phyloP scores from a whole-genome alignment of 2,888 invertebrate genomes.

The Troglohyphantes excavatus region DNA sequence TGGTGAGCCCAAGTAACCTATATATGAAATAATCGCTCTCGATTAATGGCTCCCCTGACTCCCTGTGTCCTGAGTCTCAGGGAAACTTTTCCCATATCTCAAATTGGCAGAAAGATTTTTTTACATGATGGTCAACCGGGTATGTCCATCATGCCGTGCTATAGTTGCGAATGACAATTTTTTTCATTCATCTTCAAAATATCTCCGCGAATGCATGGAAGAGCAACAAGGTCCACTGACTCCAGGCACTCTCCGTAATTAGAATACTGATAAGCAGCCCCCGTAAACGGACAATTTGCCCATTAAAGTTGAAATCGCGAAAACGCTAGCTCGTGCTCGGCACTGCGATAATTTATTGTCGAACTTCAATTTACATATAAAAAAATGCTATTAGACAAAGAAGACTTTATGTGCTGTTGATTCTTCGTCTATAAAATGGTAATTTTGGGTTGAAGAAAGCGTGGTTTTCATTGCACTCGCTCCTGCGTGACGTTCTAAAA shows the following conservation, averaged over 20 bases:
- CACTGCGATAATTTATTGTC: neutral
- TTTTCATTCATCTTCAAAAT: neutral
- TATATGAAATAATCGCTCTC: no score
- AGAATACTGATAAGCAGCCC: constrained; percentile 21
- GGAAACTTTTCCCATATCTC: no score
- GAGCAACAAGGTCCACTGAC: constrained; percentile 35
- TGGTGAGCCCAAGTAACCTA: no score
- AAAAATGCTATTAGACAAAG: neutral
- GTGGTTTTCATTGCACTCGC: neutral
- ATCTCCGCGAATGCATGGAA: constrained; percentile 25
- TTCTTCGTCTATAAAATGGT: neutral
- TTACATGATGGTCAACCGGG: constrained; percentile 22
- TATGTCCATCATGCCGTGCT: constrained; percentile 9
- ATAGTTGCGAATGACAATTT: neutral
- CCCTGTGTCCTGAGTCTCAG: no score
- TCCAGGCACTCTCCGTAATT: constrained; percentile 6
- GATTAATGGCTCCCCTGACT: no score
- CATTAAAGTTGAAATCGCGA: constrained; percentile 3
- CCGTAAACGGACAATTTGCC: neutral
- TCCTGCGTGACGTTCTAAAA: constrained; percentile 6
- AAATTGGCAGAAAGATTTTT: no score
- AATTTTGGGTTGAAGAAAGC: neutral
- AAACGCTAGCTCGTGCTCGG: neutral
- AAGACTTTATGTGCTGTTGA: no score
- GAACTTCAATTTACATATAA: constrained; percentile 7